phyloP scores from a whole-genome alignment of 1,140 invertebrate genomes.

The Venturia canescens region DNA sequence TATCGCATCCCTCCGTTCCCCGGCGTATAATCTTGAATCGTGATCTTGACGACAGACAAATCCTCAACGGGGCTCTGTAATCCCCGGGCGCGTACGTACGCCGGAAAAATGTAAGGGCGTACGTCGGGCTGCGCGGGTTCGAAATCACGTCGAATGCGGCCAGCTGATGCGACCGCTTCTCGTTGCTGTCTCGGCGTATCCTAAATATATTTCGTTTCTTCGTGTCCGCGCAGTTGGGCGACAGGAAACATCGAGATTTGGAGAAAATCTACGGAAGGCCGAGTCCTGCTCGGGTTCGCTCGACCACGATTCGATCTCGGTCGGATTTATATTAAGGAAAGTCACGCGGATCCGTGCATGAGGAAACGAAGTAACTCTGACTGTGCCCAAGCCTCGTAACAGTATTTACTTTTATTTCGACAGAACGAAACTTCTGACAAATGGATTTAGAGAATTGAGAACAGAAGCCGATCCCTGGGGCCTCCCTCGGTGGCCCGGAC shows the following conservation, averaged over 20 bases:
- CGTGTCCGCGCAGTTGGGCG: not conserved
- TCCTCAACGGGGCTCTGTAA: not conserved
- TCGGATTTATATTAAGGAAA: constrained; percentile 8
- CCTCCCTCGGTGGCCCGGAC: not conserved
- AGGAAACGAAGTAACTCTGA: too few species aligned
- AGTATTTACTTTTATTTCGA: too few species aligned
- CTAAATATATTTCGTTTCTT: not conserved
- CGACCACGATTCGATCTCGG: not conserved
- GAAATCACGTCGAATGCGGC: not conserved
- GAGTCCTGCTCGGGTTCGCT: not conserved
- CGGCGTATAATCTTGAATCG: constrained; percentile 3
- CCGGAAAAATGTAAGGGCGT: not conserved
- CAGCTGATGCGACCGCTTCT: too few species aligned
- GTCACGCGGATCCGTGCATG: not conserved
- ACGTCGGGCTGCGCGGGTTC: not conserved
- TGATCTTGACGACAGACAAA: constrained; percentile 17
- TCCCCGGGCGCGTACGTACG: not conserved
- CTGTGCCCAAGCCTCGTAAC: too few species aligned
- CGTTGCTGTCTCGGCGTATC: not conserved
- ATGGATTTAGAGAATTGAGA: not conserved
- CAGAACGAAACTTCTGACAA: too few species aligned
- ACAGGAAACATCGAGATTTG: constrained; percentile 4
- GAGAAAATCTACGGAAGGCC: constrained; percentile 18
- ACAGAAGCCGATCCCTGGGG: not conserved
- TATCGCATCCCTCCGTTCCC: not conserved